Percentiles rank a stretch among this genome's conserved stretches.
Evolutionary conservation across 2,797 vertebrate genomes (phyloP).

Genomic region (Merluccius polli): DNA sequence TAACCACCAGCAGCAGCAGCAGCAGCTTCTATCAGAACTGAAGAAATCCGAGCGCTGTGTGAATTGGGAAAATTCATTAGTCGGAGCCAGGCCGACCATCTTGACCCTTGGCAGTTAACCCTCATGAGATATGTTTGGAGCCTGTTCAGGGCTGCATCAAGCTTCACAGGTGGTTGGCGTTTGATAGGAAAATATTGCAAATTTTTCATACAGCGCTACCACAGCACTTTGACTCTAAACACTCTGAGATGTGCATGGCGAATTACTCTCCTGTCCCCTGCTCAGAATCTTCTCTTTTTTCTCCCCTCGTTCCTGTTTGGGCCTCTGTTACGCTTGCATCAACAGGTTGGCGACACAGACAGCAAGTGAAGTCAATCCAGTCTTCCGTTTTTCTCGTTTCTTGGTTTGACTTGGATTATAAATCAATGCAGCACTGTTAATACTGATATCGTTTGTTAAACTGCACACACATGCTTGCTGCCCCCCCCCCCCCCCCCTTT

Average conservation of each 20-base stretch:
- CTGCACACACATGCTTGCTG: conserved; percentile 35
- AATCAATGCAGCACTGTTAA: conserved; percentile 32
- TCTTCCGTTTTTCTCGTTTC: conserved; percentile 59
- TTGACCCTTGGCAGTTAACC: background rate
- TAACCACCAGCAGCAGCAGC: conserved; percentile 31
- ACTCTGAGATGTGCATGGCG: conserved; percentile 9
- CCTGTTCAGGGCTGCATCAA: background rate
- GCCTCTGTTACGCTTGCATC: conserved; percentile 28
- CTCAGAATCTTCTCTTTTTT: conserved; percentile 21
- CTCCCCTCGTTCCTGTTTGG: conserved; percentile 15
- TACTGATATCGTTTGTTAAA: conserved; percentile 26
- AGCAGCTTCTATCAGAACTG: conserved; percentile 8
- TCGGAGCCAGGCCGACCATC: background rate
- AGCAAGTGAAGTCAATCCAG: conserved; percentile 44
- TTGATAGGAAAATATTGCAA: background rate
- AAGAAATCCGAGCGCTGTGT: conserved; percentile 24
- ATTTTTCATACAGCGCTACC: background rate
- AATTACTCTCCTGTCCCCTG: conserved; percentile 7
- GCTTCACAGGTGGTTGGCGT: background rate
- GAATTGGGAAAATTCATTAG: background rate
- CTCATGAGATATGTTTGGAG: background rate
- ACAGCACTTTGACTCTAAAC: conserved; percentile 13
- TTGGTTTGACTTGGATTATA: conserved; percentile 31
- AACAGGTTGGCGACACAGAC: conserved; percentile 22
- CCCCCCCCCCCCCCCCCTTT: no score